Conservation (phyloP, 2,888 invertebrate genomes). For the Epiblema foenella region DNA sequence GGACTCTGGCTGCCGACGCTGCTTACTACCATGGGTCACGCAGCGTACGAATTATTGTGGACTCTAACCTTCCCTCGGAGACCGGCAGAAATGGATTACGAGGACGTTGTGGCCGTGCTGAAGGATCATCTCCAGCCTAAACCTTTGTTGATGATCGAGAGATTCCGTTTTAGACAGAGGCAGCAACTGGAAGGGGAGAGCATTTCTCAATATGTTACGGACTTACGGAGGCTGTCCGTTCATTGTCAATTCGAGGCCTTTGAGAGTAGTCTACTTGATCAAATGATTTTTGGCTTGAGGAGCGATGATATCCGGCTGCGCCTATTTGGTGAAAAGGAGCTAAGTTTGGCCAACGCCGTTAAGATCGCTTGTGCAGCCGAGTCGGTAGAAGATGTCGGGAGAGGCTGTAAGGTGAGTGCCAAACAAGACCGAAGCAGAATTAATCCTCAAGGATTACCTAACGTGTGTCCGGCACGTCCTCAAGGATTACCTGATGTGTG, state of each 20-base stretch:
- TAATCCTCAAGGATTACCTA: neutral
- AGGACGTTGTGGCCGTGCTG: neutral
- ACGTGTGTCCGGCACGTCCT: neutral
- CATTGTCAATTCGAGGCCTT: neutral
- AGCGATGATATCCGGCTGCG: conserved; percentile 4
- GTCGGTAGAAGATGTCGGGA: neutral
- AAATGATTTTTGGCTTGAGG: conserved; percentile 1
- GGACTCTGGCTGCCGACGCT: conserved; percentile 1
- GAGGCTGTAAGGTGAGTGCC: no score
- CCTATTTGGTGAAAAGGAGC: neutral
- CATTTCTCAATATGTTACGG: neutral
- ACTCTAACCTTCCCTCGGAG: conserved; percentile 2
- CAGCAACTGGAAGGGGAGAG: conserved; percentile 1
- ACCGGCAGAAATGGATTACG: neutral
- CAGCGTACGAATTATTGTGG: neutral
- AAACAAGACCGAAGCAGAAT: neutral
- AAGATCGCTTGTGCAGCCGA: neutral
- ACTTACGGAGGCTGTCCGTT: neutral
- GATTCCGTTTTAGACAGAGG: neutral
- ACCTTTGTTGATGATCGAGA: conserved; percentile 3
- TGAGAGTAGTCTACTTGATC: conserved; percentile 1
- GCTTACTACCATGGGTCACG: conserved; percentile 4
- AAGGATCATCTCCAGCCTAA: neutral
- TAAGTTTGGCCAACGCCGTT: neutral
- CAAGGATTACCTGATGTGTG: neutral